Evolutionary conservation across 1,140 invertebrate species (phyloP).

Genomic region (Penaeus chinensis): DNA sequence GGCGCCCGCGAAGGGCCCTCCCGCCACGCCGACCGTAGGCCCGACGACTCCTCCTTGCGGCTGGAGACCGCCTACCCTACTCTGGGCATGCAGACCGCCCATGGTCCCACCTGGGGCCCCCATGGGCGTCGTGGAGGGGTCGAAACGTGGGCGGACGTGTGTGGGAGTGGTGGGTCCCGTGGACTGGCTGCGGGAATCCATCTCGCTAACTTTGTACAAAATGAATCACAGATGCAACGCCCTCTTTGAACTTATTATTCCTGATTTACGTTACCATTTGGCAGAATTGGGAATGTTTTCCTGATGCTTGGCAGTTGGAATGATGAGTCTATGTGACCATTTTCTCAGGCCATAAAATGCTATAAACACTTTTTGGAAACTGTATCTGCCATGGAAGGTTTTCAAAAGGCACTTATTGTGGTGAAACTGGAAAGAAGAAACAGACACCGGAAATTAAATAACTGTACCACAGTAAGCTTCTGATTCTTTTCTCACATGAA

Average conservation of each 20-base stretch:
- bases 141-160: too few relatives aligned
- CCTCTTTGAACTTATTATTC: slow-evolving; percentile 34
- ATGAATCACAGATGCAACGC: slow-evolving; percentile 1
- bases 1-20: background rate
- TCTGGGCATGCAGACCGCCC: too few relatives aligned
- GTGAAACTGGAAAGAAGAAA: too few relatives aligned
- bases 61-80: too few relatives aligned
- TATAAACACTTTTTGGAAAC: background rate
- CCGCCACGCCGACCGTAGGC: background rate
- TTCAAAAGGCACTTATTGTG: too few relatives aligned
- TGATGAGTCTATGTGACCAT: slow-evolving; percentile 30
- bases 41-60: slow-evolving; percentile 19
- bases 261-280: slow-evolving; percentile 49
- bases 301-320: slow-evolving; percentile 8
- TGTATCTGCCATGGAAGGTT: too few relatives aligned
- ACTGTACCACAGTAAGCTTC: too few relatives aligned
- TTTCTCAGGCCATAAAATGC: background rate
- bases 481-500: too few relatives aligned
- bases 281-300: slow-evolving; percentile 37
- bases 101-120: background rate
- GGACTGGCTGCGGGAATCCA: too few relatives aligned
- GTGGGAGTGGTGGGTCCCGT: too few relatives aligned
- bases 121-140: background rate
- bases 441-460: too few relatives aligned
- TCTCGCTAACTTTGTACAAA: slow-evolving; percentile 9